These are phyloP conservation scores for Phymanthus crucifer DNA, from an alignment of 92 coral and sea anemone species.

Conservation along the genomic window DNA sequence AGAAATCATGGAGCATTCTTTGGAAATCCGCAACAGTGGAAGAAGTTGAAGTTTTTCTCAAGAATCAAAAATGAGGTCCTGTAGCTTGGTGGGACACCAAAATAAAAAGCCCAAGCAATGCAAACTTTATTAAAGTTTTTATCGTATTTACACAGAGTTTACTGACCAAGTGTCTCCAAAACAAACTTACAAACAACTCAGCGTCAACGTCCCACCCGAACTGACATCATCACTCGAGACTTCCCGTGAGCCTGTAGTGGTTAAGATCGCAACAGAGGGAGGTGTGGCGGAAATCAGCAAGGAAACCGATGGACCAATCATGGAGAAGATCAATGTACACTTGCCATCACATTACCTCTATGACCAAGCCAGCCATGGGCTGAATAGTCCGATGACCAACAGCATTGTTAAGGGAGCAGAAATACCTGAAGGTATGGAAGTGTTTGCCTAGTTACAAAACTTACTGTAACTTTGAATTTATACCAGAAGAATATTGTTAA, in stretches of 20 bases:
- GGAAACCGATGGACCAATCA: conserved; percentile 72
- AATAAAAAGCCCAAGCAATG: background rate
- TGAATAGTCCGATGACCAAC: conserved; percentile 32
- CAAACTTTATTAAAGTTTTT: background rate
- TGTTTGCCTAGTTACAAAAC: background rate
- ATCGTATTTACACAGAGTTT: background rate
- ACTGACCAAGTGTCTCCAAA: conserved; percentile 20
- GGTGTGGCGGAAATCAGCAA: conserved; percentile 69
- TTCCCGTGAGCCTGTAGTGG: conserved; percentile 78
- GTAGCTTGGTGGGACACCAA: background rate
- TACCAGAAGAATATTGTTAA: too few relatives aligned
- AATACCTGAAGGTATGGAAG: conserved; percentile 29
- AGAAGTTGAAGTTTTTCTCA: too few relatives aligned
- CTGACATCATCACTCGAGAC: conserved; percentile 74
- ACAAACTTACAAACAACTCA: conserved; percentile 57
- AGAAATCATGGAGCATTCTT: background rate
- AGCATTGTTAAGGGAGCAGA: conserved; percentile 9
- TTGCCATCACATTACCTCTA: conserved; percentile 54
- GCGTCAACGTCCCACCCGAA: conserved; percentile 84
- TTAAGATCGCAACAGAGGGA: conserved; percentile 82
- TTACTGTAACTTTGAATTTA: too few relatives aligned
- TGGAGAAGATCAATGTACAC: conserved; percentile 67
- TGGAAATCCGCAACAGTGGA: too few relatives aligned
- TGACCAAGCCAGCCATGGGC: conserved; percentile 28
- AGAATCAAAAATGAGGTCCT: background rate